phyloP scores from a whole-genome alignment of 2,888 invertebrate genomes.

The Limnephilus lunatus region DNA sequence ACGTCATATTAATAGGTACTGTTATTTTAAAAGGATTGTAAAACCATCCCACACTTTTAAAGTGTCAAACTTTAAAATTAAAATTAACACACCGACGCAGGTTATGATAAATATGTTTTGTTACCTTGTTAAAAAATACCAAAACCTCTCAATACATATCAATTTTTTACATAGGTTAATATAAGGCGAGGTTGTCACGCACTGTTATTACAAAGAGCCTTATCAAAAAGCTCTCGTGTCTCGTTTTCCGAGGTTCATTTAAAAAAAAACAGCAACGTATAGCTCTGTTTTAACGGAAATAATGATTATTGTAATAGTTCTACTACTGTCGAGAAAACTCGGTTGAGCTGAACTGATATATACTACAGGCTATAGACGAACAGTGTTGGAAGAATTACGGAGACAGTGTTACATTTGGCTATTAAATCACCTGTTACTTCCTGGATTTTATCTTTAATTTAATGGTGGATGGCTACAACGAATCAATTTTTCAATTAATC shows the following conservation, averaged over 20 bases:
- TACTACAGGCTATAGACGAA: background rate
- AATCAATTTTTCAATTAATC: too few species aligned
- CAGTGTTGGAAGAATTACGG: background rate
- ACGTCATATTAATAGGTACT: background rate
- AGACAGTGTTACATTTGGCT: background rate
- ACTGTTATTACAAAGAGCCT: background rate
- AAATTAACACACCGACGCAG: background rate
- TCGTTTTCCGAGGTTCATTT: background rate
- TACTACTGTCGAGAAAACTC: background rate
- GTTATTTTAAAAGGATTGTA: background rate
- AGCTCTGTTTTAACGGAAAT: background rate
- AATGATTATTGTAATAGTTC: slow-evolving; percentile 30
- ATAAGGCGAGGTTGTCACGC: background rate
- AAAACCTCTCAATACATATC: background rate
- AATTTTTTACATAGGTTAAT: background rate
- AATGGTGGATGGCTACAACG: background rate
- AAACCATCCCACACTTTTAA: background rate
- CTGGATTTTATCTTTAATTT: background rate
- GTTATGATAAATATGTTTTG: background rate
- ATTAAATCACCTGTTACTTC: background rate
- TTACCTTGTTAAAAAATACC: background rate
- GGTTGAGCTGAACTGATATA: background rate
- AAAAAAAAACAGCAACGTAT: background rate
- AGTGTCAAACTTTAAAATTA: background rate
- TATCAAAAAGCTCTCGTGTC: background rate